Conservation (phyloP, 2,797 vertebrate genomes). For the Syngnathus acus region DNA sequence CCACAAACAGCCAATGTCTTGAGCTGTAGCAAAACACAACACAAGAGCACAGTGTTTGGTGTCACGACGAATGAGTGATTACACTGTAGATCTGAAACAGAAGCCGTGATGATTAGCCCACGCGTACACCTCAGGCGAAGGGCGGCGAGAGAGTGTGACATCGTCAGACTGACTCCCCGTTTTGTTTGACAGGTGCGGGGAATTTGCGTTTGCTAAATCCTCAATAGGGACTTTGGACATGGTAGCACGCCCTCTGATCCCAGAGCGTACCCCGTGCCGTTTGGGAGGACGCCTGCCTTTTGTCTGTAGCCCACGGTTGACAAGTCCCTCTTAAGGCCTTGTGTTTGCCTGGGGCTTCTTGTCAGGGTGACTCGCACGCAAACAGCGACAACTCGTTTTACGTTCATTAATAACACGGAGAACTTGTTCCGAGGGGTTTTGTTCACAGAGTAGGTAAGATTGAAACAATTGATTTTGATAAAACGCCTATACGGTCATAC, state of each 20-base stretch:
- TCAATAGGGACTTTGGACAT: constrained; percentile 59
- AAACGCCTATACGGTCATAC: too few species aligned
- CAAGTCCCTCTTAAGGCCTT: constrained; percentile 68
- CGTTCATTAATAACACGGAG: constrained; percentile 57
- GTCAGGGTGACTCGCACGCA: constrained; percentile 50
- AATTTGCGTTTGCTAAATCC: constrained; percentile 48
- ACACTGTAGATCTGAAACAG: constrained; percentile 58
- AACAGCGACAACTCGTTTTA: constrained; percentile 65
- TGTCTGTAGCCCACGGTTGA: constrained; percentile 57
- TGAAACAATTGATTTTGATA: too few species aligned
- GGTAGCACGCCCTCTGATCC: constrained; percentile 66
- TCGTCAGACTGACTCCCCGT: constrained; percentile 54
- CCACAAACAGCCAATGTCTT: constrained; percentile 45
- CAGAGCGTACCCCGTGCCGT: constrained; percentile 64
- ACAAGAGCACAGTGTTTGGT: constrained; percentile 46
- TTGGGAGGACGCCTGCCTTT: constrained; percentile 60
- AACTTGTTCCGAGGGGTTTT: constrained; percentile 38
- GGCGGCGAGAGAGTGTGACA: constrained; percentile 52
- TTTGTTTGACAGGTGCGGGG: constrained; percentile 63
- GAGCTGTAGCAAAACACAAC: constrained; percentile 41
- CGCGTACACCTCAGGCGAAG: constrained; percentile 58
- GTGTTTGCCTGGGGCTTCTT: constrained; percentile 64
- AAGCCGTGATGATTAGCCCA: constrained; percentile 66
- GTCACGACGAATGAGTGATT: constrained; percentile 72
- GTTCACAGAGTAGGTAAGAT: constrained; percentile 28